Conservation (phyloP, 2,888 invertebrate species). For the Leptodirus hochenwartii region DNA sequence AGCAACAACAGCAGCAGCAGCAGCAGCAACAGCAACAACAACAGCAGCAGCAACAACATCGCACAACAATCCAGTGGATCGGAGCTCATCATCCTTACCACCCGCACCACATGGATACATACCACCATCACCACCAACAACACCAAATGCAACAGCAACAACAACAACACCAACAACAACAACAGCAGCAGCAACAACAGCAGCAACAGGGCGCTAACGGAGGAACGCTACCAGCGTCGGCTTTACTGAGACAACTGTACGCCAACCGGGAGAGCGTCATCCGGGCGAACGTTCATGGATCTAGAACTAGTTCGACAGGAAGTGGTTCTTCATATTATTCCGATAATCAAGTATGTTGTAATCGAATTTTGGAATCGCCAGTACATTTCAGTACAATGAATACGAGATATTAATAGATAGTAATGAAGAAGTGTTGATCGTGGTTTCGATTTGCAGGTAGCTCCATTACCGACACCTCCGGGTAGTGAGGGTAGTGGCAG, state of each 20-base stretch:
- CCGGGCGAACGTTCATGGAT: constrained; percentile 60
- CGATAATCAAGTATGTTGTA: too few relatives aligned
- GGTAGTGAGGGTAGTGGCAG: constrained; percentile 67
- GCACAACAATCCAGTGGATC: constrained; percentile 85
- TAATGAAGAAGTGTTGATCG: too few relatives aligned
- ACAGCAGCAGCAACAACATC: constrained; percentile 64
- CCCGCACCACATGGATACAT: too few relatives aligned
- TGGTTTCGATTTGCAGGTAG: constrained; percentile 48
- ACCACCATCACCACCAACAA: too few relatives aligned
- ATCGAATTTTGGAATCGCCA: too few relatives aligned
- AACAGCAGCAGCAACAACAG: constrained; percentile 4
- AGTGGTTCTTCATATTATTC: too few relatives aligned
- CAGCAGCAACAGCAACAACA: too few relatives aligned
- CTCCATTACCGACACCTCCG: constrained; percentile 76
- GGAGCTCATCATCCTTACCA: constrained; percentile 68
- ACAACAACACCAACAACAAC: constrained; percentile 1
- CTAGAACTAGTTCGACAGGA: constrained; percentile 27
- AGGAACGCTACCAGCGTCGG: constrained; percentile 67
- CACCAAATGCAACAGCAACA: neutral
- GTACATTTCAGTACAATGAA: too few relatives aligned
- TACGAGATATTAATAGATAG: too few relatives aligned
- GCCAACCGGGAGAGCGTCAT: constrained; percentile 91
- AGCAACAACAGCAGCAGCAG: constrained; percentile 59
- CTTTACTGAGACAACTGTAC: constrained; percentile 74
- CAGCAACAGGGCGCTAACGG: constrained; percentile 33